Evolutionary conservation across 2,888 invertebrate species (phyloP).

Genomic region (Anthoptus insignis): DNA sequence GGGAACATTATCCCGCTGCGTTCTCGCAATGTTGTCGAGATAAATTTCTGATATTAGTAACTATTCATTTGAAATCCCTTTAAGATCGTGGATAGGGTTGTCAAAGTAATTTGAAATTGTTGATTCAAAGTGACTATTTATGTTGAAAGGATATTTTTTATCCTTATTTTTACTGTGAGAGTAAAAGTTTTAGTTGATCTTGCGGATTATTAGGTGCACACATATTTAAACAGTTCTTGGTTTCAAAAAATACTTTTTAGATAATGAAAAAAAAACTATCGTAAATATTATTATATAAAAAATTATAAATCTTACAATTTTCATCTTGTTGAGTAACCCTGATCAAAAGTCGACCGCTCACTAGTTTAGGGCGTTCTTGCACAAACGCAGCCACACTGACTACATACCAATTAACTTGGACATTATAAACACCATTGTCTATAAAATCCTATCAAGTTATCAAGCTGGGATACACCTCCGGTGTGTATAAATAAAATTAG

Average conservation of each 20-base stretch:
- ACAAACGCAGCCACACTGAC: background rate
- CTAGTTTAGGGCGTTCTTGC: background rate
- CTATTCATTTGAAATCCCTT: background rate
- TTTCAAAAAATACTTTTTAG: too few species aligned
- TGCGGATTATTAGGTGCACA: too few species aligned
- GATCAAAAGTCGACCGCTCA: background rate
- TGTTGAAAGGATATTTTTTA: too few species aligned
- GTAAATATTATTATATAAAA: background rate
- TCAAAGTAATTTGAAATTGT: too few species aligned
- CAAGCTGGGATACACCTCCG: conserved; percentile 65
- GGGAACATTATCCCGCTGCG: conserved; percentile 1
- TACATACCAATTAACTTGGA: conserved; percentile 24
- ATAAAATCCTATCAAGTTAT: conserved; percentile 67
- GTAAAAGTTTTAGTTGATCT: too few species aligned
- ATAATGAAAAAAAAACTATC: too few species aligned
- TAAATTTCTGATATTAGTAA: background rate
- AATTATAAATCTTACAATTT: background rate
- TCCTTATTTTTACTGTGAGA: too few species aligned
- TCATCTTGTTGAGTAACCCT: background rate
- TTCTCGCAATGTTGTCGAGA: background rate
- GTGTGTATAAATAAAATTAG: conserved; percentile 74
- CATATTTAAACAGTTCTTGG: too few species aligned
- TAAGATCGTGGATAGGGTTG: too few species aligned
- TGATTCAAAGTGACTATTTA: too few species aligned
- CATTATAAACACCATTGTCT: conserved; percentile 43